Base-by-base conservation (phyloP, 2,113 vertebrate species). In the Theristicus caerulescens region DNA sequence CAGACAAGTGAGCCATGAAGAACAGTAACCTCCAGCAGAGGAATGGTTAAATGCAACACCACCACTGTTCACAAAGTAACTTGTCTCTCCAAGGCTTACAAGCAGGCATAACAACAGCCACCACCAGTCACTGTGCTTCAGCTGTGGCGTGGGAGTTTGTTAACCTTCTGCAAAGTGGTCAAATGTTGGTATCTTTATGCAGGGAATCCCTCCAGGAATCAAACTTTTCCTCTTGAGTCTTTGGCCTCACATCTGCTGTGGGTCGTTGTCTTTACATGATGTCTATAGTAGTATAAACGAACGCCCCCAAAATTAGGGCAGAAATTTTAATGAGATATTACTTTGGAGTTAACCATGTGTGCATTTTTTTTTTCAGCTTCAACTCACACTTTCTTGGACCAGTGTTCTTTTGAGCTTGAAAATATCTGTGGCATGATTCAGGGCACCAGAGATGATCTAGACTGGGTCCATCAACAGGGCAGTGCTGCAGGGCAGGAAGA, bases 341-440 rank as follows among this genome's bases (percentile, higher is more conserved):
- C 40, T 88, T 82, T 19, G 42, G 34, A 57, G 7, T 54, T 83
- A 86, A 82, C 18, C 17, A 9, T 4, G 3, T 49, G 44, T 61
- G 46, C 71, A 2, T 73, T 66, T 57, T 83, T 57, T 83, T 81
- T 95, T 85, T 5, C 94, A 99, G 99, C 98, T 40, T 96, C 98
- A 10, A 97, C 98, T 32, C 99, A 99, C 49, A 99, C 99, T 9
- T 92, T 99, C 81, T 88, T 99, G 97, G 99, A 99, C 91, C 98
- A 99, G 84, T 99, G 99, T 93, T 83, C 97, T 36, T 99, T 99
- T 97, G 99, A 99, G 85, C 91, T 96, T 18, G 95, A 98, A 86
- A 99, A 98, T 94, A 98, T 99, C 91, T 99, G 99, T 6, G 99
- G 99, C 31, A 99, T 99, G 99, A 98, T 99, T 84, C 99, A 99